Conservation (phyloP, 2,113 vertebrate genomes). For the Indicator maculatus region DNA sequence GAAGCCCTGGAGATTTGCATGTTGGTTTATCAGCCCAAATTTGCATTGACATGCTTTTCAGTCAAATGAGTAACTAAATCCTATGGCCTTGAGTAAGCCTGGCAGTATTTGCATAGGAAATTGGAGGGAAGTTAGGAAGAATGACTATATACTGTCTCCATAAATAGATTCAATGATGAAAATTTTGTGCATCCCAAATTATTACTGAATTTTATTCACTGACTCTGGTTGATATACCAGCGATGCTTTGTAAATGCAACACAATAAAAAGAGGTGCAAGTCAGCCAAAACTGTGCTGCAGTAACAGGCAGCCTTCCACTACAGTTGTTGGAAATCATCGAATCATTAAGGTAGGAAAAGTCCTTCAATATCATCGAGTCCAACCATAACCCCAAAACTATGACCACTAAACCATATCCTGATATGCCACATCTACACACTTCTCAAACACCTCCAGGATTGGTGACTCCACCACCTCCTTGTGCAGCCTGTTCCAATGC, state of each 20-base stretch:
- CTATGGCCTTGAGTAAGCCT: slow-evolving; percentile 56
- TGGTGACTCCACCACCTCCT: too few species aligned
- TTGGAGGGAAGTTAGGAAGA: slow-evolving; percentile 57
- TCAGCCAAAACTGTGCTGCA: not conserved
- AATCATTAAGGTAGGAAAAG: too few species aligned
- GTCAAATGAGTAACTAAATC: slow-evolving; percentile 76
- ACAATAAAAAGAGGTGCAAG: not conserved
- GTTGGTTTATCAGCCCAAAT: slow-evolving; percentile 69
- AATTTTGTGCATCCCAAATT: slow-evolving; percentile 39
- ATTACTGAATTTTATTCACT: slow-evolving; percentile 39
- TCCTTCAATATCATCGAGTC: too few species aligned
- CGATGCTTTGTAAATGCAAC: not conserved
- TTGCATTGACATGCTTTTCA: slow-evolving; percentile 77
- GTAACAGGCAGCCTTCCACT: not conserved
- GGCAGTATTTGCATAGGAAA: slow-evolving; percentile 74
- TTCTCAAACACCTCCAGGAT: too few species aligned
- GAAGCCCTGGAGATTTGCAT: slow-evolving; percentile 70
- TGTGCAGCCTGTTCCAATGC: too few species aligned
- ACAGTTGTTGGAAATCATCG: not conserved
- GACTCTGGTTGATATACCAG: not conserved
- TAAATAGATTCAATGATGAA: slow-evolving; percentile 64
- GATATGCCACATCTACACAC: too few species aligned
- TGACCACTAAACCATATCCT: too few species aligned
- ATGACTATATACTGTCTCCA: slow-evolving; percentile 13
- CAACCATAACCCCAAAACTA: too few species aligned